Base-by-base conservation (phyloP, 2,797 vertebrate genomes). In the Poeciliopsis gracilis region DNA sequence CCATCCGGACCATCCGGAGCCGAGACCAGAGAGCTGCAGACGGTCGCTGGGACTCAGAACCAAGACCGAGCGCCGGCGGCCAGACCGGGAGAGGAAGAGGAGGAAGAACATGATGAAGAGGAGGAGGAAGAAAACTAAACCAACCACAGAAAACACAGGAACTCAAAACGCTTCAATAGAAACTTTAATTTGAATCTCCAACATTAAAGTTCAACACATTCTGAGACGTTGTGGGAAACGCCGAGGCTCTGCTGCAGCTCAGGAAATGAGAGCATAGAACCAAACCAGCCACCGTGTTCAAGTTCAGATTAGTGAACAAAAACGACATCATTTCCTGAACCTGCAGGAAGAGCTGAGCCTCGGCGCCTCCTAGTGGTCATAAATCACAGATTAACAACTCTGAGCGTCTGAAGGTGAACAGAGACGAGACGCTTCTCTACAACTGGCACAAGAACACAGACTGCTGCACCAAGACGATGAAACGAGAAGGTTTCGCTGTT, bases 161-260 rank as follows among this genome's bases (percentile, higher is more conserved):
- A 28, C 12, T 20, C 41, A 0, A 0, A 0, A 6, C 7, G 30
- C 7, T 72, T 90, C 71, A 63, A 88, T 88, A 92, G 71, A 93
- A 92, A 93, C 43, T 61, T 93, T 93, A 88, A 92, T 91, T 93
- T 77, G 33, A 85, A 67, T 38, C 63, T 67, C 36, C 11, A 92
- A 93, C 43, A 71, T 63, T 91, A 92, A 86, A 92, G 91, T 93
- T 77, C 33, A 85, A 91, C 86, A 85, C 28, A 77, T 57, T 87
- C 70, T 82, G 69, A 87, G 70, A 49, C 69, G 82, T 53, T 63
- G 59, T 76, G n/a, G 53, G 47, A 1, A 76, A 53, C 59, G n/a
- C 70, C 0, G 86, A 89, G 79, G 78, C 63, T 79, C 80, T 0
- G 78, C 86, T n/a, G 77, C 75, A n/a, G 66, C 20, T 41, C 66